Evolutionary conservation across 2,888 invertebrate species (phyloP), one percentile per base, ranked within the genome.

Genomic region (Leptura quadrifasciata): DNA sequence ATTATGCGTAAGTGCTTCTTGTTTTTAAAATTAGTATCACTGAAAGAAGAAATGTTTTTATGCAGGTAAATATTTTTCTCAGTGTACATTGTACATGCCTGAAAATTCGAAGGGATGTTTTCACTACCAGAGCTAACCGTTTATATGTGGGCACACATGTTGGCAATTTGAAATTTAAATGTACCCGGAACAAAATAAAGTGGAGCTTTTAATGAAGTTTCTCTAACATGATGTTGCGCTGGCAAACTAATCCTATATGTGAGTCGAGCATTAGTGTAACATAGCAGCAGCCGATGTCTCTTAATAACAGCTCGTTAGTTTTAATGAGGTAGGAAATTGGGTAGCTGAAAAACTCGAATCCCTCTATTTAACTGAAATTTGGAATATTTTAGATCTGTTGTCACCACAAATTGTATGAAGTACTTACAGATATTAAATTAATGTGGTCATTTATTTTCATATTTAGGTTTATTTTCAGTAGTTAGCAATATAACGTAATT

Each of bases 101-200:
- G 5, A 31, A 31, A 4, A 31, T 31, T 61, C 31, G 5, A 15
- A 15, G 39, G 20, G 18, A 39, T 63, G 20, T 63, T 63, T 31
- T 61, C 31, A 17, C 35, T 35, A 10, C 18, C 31, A 35, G 9
- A n/a, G 27, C 24, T 60, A 27, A 6, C 31, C 64, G 18, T 64
- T 21, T 47, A 35, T 39, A 21, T 24, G 24, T 54, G 8, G 52
- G 52, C 52, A 24, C 65, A 65, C 47, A 65, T 65, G 65, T 54
- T 65, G 24, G 54, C 65, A 54, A 65, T 65, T 65, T 65, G 35
- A 65, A 52, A 65, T 27, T 47, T 54, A 54, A 65, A 65, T 65
- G 24, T 24, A n/a, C 54, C 65, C 65, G 27, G 65, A 63, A 65
- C 65, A 65, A 52, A n/a, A 54, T 24, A 24, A 39, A 39, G 20